Percentiles rank a stretch among this genome's conserved stretches.
Evolutionary conservation across 2,797 vertebrate genomes (phyloP).

Genomic region (Macropus fuliginosus): DNA sequence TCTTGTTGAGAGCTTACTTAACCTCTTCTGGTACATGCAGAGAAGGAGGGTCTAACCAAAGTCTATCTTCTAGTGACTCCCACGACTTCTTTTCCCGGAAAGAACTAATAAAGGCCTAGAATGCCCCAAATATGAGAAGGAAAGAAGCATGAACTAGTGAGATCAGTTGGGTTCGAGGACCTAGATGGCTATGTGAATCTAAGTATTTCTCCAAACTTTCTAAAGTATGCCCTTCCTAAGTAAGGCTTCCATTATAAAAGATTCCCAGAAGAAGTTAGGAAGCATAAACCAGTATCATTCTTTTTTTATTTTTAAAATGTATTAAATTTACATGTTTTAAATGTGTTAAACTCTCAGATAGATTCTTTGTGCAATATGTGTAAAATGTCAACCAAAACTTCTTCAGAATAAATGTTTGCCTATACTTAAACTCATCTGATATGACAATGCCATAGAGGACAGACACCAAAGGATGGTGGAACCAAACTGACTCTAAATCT

Average conservation of each 20-base stretch:
- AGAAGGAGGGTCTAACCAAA: slow-evolving; percentile 16
- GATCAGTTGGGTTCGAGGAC: not conserved
- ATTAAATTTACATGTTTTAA: not conserved
- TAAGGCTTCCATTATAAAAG: not conserved
- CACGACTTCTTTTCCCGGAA: not conserved
- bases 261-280: slow-evolving; percentile 41
- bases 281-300: slow-evolving; percentile 33
- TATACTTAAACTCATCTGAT: slow-evolving; percentile 1
- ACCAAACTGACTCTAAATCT: not conserved
- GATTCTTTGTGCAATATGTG: not conserved
- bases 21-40: not conserved
- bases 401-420: not conserved
- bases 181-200: not conserved
- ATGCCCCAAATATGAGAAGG: not conserved
- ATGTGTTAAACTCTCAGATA: slow-evolving; percentile 23
- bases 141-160: not conserved
- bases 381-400: slow-evolving; percentile 15
- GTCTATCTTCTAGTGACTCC: slow-evolving; percentile 12
- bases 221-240: slow-evolving; percentile 38
- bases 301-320: not conserved
- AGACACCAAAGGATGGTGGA: not conserved
- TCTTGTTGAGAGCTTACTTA: slow-evolving; percentile 27
- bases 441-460: not conserved
- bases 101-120: not conserved
- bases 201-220: not conserved